These are phyloP conservation scores for Amphipyra tragopoginis DNA, from an alignment of 2,888 invertebrate species.

Conservation along the genomic window DNA sequence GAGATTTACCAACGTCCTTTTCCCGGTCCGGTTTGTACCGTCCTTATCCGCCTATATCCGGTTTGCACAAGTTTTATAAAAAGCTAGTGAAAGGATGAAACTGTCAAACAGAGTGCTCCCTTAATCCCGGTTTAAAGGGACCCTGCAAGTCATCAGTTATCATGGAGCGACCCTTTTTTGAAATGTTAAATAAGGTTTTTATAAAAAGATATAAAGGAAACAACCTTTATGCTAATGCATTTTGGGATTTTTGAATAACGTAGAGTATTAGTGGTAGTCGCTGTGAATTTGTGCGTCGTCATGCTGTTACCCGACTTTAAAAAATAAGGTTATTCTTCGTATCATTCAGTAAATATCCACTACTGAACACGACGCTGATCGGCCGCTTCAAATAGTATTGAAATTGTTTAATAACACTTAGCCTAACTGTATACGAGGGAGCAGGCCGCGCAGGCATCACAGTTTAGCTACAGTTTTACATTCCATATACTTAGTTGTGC, in stretches of 20 bases:
- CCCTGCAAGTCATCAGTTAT: constrained; percentile 58
- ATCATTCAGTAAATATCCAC: background rate
- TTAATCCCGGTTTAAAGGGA: constrained; percentile 58
- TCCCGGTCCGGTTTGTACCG: constrained; percentile 12
- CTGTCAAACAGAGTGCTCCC: constrained; percentile 55
- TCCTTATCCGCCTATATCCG: constrained; percentile 45
- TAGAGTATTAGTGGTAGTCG: background rate
- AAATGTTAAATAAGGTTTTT: constrained; percentile 51
- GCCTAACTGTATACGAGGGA: no score
- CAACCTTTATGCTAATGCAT: constrained; percentile 50
- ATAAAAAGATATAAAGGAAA: constrained; percentile 40
- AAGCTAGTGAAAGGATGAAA: constrained; percentile 62
- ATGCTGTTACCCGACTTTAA: constrained; percentile 13
- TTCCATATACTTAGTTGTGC: no score
- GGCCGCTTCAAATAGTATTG: no score
- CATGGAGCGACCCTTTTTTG: constrained; percentile 41
- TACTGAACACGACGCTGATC: background rate
- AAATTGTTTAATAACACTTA: no score
- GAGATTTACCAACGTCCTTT: background rate
- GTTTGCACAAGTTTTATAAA: constrained; percentile 58
- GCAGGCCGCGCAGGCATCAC: no score
- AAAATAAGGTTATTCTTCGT: constrained; percentile 4
- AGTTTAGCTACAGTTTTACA: no score
- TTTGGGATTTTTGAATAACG: constrained; percentile 37
- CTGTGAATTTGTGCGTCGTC: constrained; percentile 25